Evolutionary conservation across 1,140 invertebrate species (phyloP).

Genomic region (Tenebrio molitor): DNA sequence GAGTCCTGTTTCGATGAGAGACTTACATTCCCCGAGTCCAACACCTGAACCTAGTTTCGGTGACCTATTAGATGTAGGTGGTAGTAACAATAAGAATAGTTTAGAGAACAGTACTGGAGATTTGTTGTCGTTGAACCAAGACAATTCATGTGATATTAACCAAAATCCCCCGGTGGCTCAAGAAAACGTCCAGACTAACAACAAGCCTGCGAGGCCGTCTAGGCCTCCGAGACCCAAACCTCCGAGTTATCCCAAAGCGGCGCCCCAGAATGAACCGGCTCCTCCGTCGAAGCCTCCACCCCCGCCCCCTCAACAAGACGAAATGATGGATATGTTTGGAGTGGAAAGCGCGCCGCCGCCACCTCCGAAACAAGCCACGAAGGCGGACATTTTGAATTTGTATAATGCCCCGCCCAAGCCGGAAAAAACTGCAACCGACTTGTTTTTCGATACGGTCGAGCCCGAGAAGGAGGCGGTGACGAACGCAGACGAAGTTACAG

Average conservation of each 20-base stretch:
- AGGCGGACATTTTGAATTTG: constrained; percentile 77
- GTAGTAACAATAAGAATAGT: constrained; percentile 64
- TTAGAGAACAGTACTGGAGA: constrained; percentile 47
- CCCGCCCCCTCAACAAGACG: constrained; percentile 48
- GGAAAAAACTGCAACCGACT: constrained; percentile 64
- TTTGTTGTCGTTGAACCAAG: constrained; percentile 54
- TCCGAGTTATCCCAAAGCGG: neutral
- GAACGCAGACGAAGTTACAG: neutral
- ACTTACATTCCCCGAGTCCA: constrained; percentile 85
- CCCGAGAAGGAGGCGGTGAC: constrained; percentile 24
- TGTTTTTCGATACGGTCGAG: constrained; percentile 62
- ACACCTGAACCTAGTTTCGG: constrained; percentile 81
- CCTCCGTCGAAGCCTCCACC: constrained; percentile 60
- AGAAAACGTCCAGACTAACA: constrained; percentile 58
- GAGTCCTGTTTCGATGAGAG: constrained; percentile 83
- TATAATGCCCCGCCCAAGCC: constrained; percentile 71
- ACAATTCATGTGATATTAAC: constrained; percentile 63
- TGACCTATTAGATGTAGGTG: constrained; percentile 77
- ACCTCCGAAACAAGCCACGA: constrained; percentile 69
- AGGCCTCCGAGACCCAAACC: constrained; percentile 56
- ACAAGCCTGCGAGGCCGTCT: constrained; percentile 47
- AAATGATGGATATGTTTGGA: constrained; percentile 69
- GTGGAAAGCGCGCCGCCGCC: constrained; percentile 60
- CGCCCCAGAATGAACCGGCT: neutral
- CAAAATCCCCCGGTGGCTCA: constrained; percentile 64